Evolutionary conservation across 2,888 invertebrate genomes (phyloP).

Genomic region (Syrista parreyssii): DNA sequence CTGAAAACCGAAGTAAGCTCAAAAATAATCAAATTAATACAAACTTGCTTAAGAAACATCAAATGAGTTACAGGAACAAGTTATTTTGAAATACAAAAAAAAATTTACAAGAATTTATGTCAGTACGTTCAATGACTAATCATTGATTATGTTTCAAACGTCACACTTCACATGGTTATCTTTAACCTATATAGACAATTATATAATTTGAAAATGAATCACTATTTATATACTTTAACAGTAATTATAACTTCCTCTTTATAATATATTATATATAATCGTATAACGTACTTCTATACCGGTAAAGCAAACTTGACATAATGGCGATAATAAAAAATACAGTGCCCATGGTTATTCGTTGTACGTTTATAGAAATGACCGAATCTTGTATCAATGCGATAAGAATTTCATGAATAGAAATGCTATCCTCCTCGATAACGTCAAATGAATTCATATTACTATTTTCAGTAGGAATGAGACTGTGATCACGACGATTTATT

Average conservation of each 20-base stretch:
- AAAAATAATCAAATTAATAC: background rate
- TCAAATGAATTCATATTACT: background rate
- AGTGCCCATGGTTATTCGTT: background rate
- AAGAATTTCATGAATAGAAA: background rate
- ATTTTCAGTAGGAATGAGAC: background rate
- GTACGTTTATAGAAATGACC: background rate
- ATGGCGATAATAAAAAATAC: background rate
- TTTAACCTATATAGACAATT: background rate
- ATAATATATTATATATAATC: background rate
- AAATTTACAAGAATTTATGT: background rate
- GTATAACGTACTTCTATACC: background rate
- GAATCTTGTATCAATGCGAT: background rate
- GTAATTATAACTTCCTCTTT: background rate
- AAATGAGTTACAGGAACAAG: background rate
- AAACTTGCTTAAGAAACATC: background rate
- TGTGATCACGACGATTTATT: background rate
- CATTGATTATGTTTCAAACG: background rate
- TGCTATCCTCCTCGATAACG: background rate
- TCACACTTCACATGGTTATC: background rate
- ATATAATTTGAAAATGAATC: background rate
- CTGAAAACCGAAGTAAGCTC: background rate
- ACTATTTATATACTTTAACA: background rate
- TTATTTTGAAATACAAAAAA: too few relatives aligned
- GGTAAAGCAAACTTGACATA: slow-evolving; percentile 2
- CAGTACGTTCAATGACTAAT: background rate